phyloP scores from a whole-genome alignment of 2,888 invertebrate species.

The Eumerus sabulonum region DNA sequence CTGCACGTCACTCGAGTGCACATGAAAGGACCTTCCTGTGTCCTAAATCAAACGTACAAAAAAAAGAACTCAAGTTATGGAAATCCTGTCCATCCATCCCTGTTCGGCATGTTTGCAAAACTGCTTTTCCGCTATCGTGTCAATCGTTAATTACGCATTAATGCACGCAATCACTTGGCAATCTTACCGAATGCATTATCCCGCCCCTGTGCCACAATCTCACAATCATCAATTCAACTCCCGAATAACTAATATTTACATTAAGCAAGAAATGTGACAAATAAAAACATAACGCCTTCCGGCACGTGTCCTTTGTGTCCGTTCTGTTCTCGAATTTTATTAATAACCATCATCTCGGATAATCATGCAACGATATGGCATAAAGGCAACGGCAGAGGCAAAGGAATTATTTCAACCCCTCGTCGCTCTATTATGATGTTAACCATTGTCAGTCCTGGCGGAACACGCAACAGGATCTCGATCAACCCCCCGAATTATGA shows the following conservation, averaged over 20 bases:
- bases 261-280: slow-evolving; percentile 65
- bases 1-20: too few relatives aligned
- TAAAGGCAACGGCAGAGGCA: slow-evolving; percentile 35
- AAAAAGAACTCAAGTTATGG: slow-evolving; percentile 51
- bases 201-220: slow-evolving; percentile 37
- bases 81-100: slow-evolving; percentile 21
- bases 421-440: slow-evolving; percentile 58
- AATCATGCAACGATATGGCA: slow-evolving; percentile 43
- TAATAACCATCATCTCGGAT: slow-evolving; percentile 68
- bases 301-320: slow-evolving; percentile 62
- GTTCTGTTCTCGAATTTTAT: slow-evolving; percentile 54
- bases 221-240: too few relatives aligned
- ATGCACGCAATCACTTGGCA: slow-evolving; percentile 53
- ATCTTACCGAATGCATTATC: slow-evolving; percentile 29
- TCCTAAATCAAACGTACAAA: slow-evolving; percentile 36
- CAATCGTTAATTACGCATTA: slow-evolving; percentile 65
- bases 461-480: slow-evolving; percentile 58
- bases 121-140: slow-evolving; percentile 51
- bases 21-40: too few relatives aligned
- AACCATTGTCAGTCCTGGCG: slow-evolving; percentile 57
- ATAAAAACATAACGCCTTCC: slow-evolving; percentile 69
- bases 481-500: slow-evolving; percentile 78
- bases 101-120: slow-evolving; percentile 44
- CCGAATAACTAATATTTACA: slow-evolving; percentile 68
- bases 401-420: slow-evolving; percentile 64